A percentile compares a stretch with the other conserved stretches of the same genome.
Conservation (phyloP, 2,797 vertebrate genomes). For the Potorous gilbertii region DNA sequence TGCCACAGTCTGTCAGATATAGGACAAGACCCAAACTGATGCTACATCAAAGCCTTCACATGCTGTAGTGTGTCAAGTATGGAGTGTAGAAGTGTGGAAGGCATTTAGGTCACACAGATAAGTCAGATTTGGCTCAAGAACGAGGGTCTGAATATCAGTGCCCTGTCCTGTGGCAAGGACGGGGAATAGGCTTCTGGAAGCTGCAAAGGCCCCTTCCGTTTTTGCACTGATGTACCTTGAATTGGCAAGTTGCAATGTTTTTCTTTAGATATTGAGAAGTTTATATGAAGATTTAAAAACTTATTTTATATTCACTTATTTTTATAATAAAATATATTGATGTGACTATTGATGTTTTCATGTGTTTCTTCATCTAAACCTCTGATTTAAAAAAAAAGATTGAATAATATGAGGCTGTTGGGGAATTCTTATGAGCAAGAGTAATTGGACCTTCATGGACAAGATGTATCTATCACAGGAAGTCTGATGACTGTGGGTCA, state of each 20-base stretch:
- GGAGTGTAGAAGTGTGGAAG: background rate
- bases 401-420: background rate
- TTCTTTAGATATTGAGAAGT: background rate
- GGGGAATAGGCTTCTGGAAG: background rate
- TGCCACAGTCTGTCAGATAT: background rate
- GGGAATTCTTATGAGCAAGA: background rate
- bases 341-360: background rate
- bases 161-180: too few species aligned
- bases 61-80: background rate
- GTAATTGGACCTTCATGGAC: background rate
- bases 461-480: background rate
- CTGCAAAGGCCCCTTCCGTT: background rate
- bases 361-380: background rate
- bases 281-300: background rate
- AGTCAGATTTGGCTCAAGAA: background rate
- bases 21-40: background rate
- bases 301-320: background rate
- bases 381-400: background rate
- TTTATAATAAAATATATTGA: background rate
- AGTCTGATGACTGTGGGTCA: background rate
- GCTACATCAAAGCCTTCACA: background rate
- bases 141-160: background rate
- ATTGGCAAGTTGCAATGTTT: constrained; percentile 38
- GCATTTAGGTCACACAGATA: background rate
- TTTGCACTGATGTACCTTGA: constrained; percentile 75